Percentiles rank a stretch among this genome's conserved stretches.
phyloP scores from a whole-genome alignment of 2,888 invertebrate genomes.

The Cyrtodaria siliqua region DNA sequence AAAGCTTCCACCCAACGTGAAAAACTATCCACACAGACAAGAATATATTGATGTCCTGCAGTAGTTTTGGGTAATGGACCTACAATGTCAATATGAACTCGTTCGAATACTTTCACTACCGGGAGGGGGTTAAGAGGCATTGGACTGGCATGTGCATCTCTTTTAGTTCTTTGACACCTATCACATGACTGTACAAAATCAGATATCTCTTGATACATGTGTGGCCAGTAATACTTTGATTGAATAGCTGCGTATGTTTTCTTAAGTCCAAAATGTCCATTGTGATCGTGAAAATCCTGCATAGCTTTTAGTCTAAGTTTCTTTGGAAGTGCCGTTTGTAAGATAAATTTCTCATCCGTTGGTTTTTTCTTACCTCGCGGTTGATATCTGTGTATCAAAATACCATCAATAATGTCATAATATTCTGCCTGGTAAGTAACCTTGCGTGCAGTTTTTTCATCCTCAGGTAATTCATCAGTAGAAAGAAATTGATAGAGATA shows the following conservation, averaged over 20 bases:
- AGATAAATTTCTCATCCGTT: constrained; percentile 17
- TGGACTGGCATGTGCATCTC: constrained; percentile 15
- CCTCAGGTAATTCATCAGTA: constrained; percentile 16
- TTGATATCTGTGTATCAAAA: constrained; percentile 19
- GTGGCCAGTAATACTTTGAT: constrained; percentile 54
- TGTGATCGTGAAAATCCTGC: constrained; percentile 10
- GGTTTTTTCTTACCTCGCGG: constrained; percentile 7
- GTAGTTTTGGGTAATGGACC: constrained; percentile 32
- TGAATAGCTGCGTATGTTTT: constrained; percentile 17
- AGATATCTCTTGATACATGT: constrained; percentile 37
- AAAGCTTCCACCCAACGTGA: constrained; percentile 49
- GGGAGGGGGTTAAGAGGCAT: constrained; percentile 32
- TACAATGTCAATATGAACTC: constrained; percentile 27
- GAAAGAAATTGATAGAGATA: too few relatives aligned
- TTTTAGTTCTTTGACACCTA: constrained; percentile 54
- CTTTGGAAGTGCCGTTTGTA: constrained; percentile 8
- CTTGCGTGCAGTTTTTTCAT: background rate
- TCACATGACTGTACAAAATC: constrained; percentile 51
- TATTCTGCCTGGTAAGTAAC: constrained; percentile 11
- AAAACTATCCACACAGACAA: constrained; percentile 47
- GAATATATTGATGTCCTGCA: constrained; percentile 43
- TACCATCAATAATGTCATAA: constrained; percentile 24
- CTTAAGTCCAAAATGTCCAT: constrained; percentile 33
- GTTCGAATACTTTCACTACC: constrained; percentile 30
- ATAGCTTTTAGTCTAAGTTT: constrained; percentile 1